Conservation (phyloP, 2,113 vertebrate genomes). For the Gnathonemus echidnorhynchus region DNA sequence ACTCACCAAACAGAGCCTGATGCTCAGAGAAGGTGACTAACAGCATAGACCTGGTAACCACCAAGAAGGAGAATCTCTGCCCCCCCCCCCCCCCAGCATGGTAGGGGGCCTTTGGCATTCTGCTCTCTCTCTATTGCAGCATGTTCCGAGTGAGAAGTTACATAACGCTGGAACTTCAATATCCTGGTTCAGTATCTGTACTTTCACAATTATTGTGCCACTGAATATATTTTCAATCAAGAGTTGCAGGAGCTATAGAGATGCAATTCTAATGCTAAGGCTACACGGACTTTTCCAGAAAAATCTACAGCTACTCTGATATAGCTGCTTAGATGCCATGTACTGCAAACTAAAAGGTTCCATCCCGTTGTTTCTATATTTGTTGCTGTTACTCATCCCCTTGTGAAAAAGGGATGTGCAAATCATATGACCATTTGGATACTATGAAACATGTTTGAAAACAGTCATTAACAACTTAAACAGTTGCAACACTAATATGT, state of each 20-base stretch:
- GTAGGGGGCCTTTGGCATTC: neutral
- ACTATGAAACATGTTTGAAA: neutral
- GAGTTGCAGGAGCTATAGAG: neutral
- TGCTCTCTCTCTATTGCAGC: neutral
- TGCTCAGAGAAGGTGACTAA: neutral
- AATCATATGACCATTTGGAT: neutral
- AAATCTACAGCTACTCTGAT: neutral
- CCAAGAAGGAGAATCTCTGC: neutral
- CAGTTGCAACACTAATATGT: neutral
- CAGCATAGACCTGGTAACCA: neutral
- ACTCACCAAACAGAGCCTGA: neutral
- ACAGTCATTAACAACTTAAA: neutral
- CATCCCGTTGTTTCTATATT: neutral
- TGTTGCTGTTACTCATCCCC: neutral
- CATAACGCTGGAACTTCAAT: neutral
- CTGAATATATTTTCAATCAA: neutral
- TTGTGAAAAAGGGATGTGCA: neutral
- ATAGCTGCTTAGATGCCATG: neutral
- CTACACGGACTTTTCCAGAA: neutral
- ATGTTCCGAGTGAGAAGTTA: conserved; percentile 4
- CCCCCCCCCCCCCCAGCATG: neutral
- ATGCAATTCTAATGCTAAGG: neutral
- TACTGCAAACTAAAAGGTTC: neutral
- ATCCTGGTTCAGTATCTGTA: neutral
- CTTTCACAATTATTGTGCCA: conserved; percentile 1